Evolutionary conservation across 2,888 invertebrate species (phyloP), one percentile per base, ranked within the genome.

Genomic region (Miltochrista miniata): DNA sequence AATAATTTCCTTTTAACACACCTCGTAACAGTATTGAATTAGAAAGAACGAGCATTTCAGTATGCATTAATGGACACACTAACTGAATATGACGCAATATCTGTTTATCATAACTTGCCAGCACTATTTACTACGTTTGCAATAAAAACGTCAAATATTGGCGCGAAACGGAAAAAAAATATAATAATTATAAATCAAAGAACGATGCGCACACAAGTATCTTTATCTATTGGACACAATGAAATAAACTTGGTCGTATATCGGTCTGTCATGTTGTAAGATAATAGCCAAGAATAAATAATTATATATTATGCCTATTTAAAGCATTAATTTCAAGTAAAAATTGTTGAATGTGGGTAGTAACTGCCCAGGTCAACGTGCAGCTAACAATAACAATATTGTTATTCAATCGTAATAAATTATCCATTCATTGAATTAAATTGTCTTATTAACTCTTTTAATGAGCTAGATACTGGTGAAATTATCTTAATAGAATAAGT

Each of bases 221-320:
- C 70, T 66, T 70, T 74, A 75, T 67, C 77, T 62, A 60, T 63
- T n/a, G 68, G 57, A 63, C 69, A 59, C 61, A 59, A 54, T 34
- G 59, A 61, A 76, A 70, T 76, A 76, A 68, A 64, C 68, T 64
- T 74, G 62, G 70, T 70, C 68, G 69, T 70, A 62, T 68, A 72
- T 68, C 65, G 81, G 74, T 79, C 80, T 81, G 79, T 69, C 72
- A 73, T 76, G 76, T 64, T 63, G 48, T 66, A 61, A 72, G 85
- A 85, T 87, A 86, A 79, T 74, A 62, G 52, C 58, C 69, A 61
- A 68, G 68, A 74, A 74, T 24, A 24, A 24, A 24, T 76, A 76
- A 69, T 72, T 69, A 54, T 57, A 64, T 61, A 65, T 64, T 61
- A 65, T 64, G 56, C 62, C 61, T 72, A 69, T 70, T 71, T 71